Base-by-base conservation (phyloP, 2,113 vertebrate species). In the Phaethornis superciliosus region DNA sequence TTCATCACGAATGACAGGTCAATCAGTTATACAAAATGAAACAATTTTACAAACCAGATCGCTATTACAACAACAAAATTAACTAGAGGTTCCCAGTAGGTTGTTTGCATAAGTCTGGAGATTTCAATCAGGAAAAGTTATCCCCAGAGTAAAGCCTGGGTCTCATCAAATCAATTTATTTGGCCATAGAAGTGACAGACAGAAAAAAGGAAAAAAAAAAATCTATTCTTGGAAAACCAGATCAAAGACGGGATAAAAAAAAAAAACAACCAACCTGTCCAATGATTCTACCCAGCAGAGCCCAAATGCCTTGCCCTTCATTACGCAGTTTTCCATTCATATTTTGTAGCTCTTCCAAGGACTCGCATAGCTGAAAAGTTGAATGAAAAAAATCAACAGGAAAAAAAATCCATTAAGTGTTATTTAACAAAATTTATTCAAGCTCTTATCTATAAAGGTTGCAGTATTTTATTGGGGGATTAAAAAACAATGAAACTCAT, bases 301-400 rank as follows among this genome's bases (percentile, higher is more conserved):
- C 98, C 99, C 99, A 99, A 80, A 99, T 98, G 85, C 98, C 97
- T 97, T 99, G 99, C 40, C 99, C 99, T 97, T 99, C 99, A 69
- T 97, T 98, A 69, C 99, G 97, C 92, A 99, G 97, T 94, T 99
- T 98, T 67, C 99, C 98, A 90, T 99, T 99, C 96, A 98, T 97
- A 93, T 99, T 99, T 89, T 99, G 98, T 65, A 99, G 97, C 77
- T 99, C 99, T 98, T 99, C 99, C 96, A 99, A 97, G 68, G 99
- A 98, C 89, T 99, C 99, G 76, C 99, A 99, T 5, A 99, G 97
- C 99, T 99, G 94, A 72, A 96, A 96, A 89, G n/a, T 81, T 88
- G 76, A 94, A 90, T 10, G 28, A 68, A 60, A 56, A 81, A 55
- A 71, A 40, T 7, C 23, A 83, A 63, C 5, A 68, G 15, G 14